Evolutionary conservation across 1,140 invertebrate genomes (phyloP), one percentile per base, ranked within the genome.

Genomic region (Pogonomyrmex barbatus): DNA sequence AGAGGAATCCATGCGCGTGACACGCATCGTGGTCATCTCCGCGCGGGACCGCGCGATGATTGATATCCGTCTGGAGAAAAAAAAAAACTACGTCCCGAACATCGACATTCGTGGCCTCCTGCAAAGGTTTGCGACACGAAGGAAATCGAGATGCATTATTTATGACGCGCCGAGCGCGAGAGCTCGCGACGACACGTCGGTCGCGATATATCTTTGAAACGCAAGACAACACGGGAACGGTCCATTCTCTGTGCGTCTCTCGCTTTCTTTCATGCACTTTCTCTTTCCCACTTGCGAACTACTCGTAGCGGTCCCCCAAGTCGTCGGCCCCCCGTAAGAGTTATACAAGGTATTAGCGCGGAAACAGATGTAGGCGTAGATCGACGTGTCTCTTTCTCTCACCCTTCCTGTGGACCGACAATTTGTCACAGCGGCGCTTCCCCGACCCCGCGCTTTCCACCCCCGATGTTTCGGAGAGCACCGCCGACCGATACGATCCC

Each of bases 351-450:
- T 93, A 94, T 93, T 93, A 93, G 88, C 90, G 86, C 88, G 88
- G 86, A 93, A 91, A 93, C 92, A 93, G 93, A 93, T 94, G 93
- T 93, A 93, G 92, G 91, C 90, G 93, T 93, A 60, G 47, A 88
- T 42, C 84, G 87, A 90, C 77, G 88, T 83, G 88, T 89, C 76
- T 89, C 86, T 81, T 39, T 68, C 30, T 83, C 89, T 90, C 92
- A 93, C 92, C 93, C 92, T 93, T 91, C 85, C 70, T 68, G 65
- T 42, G 75, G 70, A 75, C 92, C 90, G 91, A 93, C 92, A 93
- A 94, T 93, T 94, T 94, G 93, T 93, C 92, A 93, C 93, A 83
- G 90, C 87, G 90, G 77, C 89, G 88, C 52, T 86, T 89, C 83
- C 90, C 89, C 60, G 17, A 62, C 47, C 70, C 79, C 54, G 24